Evolutionary conservation across 2,888 invertebrate genomes (phyloP).

Genomic region (Megalurothrips usitatus): DNA sequence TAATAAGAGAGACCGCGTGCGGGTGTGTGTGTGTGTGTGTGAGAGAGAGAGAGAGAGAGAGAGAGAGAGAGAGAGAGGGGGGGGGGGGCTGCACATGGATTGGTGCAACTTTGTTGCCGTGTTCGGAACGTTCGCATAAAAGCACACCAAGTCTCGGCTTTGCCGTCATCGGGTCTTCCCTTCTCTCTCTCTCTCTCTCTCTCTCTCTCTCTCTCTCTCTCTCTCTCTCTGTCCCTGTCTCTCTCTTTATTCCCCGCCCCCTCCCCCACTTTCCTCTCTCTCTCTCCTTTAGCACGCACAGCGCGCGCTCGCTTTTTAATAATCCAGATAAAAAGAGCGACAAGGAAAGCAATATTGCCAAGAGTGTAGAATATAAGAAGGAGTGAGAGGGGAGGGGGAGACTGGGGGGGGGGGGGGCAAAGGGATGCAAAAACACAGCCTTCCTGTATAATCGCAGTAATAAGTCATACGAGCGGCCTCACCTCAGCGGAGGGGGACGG

Average conservation of each 20-base stretch:
- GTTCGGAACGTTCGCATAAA: background rate
- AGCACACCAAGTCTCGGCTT: background rate
- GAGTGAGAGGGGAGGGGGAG: background rate
- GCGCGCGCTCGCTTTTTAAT: constrained; percentile 5
- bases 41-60: background rate
- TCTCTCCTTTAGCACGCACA: too few relatives aligned
- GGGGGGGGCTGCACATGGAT: background rate
- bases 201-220: background rate
- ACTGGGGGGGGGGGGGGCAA: background rate
- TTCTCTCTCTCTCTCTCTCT: background rate
- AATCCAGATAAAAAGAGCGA: background rate
- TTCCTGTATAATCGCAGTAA: constrained; percentile 14
- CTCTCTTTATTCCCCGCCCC: too few relatives aligned
- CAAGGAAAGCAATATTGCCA: background rate
- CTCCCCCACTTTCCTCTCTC: too few relatives aligned
- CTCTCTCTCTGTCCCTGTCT: background rate
- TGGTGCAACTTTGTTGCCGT: constrained; percentile 23
- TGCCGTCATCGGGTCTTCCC: background rate
- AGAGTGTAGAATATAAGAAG: background rate
- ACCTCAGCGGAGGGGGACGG: background rate
- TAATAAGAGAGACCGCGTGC: background rate
- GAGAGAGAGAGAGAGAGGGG: too few relatives aligned
- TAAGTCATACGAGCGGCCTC: background rate
- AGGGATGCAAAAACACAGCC: constrained; percentile 13
- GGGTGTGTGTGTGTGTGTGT: background rate